Percentiles rank a stretch among this genome's conserved stretches.
Evolutionary conservation across 2,113 vertebrate genomes (phyloP).

Genomic region (Bothrops jararaca): DNA sequence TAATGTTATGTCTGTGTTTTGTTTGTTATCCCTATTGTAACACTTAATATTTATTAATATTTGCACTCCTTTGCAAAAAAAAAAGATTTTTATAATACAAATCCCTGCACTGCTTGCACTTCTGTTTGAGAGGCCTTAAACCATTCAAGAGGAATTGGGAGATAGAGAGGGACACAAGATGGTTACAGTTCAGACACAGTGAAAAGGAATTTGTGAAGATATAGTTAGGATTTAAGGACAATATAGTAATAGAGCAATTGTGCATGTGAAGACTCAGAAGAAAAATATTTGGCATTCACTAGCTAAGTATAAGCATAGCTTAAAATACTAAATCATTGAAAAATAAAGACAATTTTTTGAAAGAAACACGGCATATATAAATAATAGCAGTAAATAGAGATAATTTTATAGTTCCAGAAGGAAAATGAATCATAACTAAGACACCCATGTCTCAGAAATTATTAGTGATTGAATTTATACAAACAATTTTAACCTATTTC

Average conservation of each 20-base stretch:
- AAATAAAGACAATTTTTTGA: background rate
- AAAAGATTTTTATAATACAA: background rate
- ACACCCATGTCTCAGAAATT: background rate
- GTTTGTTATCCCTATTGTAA: background rate
- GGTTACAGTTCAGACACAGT: background rate
- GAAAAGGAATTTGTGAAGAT: background rate
- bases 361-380: background rate
- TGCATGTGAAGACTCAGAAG: background rate
- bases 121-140: background rate
- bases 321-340: background rate
- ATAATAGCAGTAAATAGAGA: background rate
- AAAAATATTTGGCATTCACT: background rate
- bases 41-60: background rate
- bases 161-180: background rate
- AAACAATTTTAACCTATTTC: background rate
- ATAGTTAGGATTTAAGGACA: background rate
- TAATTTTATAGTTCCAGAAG: background rate
- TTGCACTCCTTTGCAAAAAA: background rate
- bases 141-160: background rate
- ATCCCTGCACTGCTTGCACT: background rate
- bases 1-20: background rate
- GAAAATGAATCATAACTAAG: background rate
- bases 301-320: background rate
- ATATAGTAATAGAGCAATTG: background rate
- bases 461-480: background rate